A percentile compares a stretch with the other conserved stretches of the same genome.
Evolutionary conservation across 1,140 invertebrate genomes (phyloP).

Genomic region (Pachyrhynchus sulphureomaculatus): DNA sequence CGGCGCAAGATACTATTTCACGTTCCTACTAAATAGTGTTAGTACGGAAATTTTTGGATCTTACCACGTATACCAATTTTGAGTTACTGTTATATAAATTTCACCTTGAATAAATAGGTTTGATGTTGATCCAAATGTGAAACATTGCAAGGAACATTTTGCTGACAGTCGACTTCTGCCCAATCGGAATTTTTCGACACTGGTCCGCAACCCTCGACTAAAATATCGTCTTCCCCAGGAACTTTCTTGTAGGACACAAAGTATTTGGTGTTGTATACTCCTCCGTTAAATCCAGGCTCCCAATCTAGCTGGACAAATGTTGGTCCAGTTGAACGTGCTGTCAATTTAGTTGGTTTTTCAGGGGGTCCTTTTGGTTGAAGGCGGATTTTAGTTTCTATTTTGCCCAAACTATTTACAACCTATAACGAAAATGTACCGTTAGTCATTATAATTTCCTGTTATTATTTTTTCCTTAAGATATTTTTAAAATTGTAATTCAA

Average conservation of each 20-base stretch:
- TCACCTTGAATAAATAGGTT: conserved; percentile 75
- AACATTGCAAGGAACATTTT: conserved; percentile 84
- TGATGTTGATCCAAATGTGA: conserved; percentile 80
- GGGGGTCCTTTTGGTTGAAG: conserved; percentile 83
- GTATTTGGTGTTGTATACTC: conserved; percentile 80
- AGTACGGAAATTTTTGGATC: too few relatives aligned
- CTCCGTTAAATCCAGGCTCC: conserved; percentile 89
- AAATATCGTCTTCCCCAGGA: conserved; percentile 59
- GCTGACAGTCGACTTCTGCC: conserved; percentile 80
- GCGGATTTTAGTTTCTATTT: conserved; percentile 72
- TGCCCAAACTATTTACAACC: conserved; percentile 75
- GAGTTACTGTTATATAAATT: too few relatives aligned
- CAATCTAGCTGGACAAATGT: conserved; percentile 77
- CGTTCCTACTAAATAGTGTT: too few relatives aligned
- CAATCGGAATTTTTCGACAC: conserved; percentile 64
- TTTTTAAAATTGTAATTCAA: too few relatives aligned
- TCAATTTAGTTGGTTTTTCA: conserved; percentile 73
- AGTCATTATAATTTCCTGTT: too few relatives aligned
- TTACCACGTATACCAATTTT: too few relatives aligned
- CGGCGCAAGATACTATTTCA: too few relatives aligned
- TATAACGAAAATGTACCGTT: too few relatives aligned
- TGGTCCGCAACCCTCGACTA: conserved; percentile 62
- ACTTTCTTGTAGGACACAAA: conserved; percentile 75
- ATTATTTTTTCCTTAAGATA: too few relatives aligned
- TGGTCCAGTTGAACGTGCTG: conserved; percentile 69